Percentiles rank a stretch among this genome's conserved stretches.
phyloP scores from a whole-genome alignment of 2,797 vertebrate genomes.

The Cebuella pygmaea region DNA sequence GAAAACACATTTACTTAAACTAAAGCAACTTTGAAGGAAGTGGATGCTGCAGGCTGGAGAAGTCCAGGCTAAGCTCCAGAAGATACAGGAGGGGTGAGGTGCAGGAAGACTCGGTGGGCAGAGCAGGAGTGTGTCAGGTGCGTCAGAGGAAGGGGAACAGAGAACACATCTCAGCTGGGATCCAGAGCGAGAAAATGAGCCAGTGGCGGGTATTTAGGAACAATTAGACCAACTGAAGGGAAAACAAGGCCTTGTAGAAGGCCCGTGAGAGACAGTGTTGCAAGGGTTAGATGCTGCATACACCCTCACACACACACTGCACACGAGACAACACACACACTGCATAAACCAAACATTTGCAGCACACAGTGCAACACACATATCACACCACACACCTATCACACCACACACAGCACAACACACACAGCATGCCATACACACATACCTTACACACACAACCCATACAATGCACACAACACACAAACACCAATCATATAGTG shows the following conservation, averaged over 20 bases:
- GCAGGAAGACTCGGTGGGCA: accelerated
- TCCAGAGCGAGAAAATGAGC: neutral
- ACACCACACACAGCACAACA: neutral
- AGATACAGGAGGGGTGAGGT: neutral
- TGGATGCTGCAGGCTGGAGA: neutral
- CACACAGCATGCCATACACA: neutral
- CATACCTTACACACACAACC: too few relatives aligned
- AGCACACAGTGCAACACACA: neutral
- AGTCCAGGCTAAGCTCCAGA: neutral
- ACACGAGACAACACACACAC: too few relatives aligned
- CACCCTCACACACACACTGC: neutral
- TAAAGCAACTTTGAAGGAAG: neutral
- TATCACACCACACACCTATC: neutral
- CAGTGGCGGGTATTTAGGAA: neutral
- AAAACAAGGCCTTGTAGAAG: neutral
- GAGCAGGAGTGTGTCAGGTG: neutral
- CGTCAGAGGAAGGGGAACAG: neutral
- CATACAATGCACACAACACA: accelerated
- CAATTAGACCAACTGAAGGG: neutral
- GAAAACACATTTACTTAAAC: neutral
- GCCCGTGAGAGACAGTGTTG: neutral
- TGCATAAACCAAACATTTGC: neutral
- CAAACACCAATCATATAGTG: neutral
- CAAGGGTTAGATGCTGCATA: neutral
- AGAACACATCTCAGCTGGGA: neutral